Base-by-base conservation (phyloP, 2,113 vertebrate species). In the Heptranchias perlo region DNA sequence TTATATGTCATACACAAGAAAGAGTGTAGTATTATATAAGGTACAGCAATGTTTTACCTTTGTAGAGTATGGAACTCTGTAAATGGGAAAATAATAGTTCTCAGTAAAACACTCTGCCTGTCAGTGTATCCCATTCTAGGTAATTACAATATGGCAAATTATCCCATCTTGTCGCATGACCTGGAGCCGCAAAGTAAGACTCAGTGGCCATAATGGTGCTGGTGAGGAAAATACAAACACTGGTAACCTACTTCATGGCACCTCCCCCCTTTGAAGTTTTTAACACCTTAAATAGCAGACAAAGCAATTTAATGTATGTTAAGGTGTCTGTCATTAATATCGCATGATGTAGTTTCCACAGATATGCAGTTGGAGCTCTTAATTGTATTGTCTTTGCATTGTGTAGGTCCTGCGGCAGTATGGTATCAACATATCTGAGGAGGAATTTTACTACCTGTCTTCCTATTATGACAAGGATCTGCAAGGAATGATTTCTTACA, bases 371-470 rank as follows among this genome's bases (percentile, higher is more conserved):
- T 49, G 4, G 8, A 4, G 49, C 18, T 2, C 49, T 6, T 18
- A 82, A 18, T n/a, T 25, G 35, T 35, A 25, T 6, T 67, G 3
- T 65, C 13, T 94, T 5, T 95, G 44, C 49, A 35, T 65, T 95
- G 44, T 92, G 52, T 97, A 98, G 98, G 97, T 98, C 96, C 97
- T 98, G 96, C 96, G 67, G 0, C 97, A 97, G n/a, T 98, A 97
- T 96, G 96, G 96, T 10, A 96, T 98, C 28, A 96, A 96, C 96
- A 97, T 98, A 35, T 97, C 97, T 0, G 98, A 98, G 96, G 98
- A 98, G 35, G 98, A 98, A 78, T 97, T 98, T 95, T 98, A 98
- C 96, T 97, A 97, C 89, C 96, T 98, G 96, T 97, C 97, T 35
- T 97, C 98, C 96, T 97, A 97, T 95, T 98, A 97, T 4, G 98